Percentiles rank a stretch among this genome's conserved stretches.
phyloP scores from a whole-genome alignment of 2,888 invertebrate species.

The Lasioglossum marginatum region DNA sequence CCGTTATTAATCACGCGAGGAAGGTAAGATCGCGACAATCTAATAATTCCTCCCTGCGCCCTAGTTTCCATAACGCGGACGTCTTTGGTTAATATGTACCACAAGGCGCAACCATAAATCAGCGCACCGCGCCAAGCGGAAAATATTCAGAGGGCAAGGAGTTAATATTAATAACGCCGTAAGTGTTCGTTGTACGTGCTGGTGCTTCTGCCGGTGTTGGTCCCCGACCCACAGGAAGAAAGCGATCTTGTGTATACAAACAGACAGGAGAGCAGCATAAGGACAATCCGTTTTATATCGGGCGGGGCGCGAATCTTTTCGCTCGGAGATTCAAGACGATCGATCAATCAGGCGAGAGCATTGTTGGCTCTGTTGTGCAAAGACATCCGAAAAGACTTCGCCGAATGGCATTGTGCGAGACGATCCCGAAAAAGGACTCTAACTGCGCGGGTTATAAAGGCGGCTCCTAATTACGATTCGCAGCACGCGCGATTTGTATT shows the following conservation, averaged over 20 bases:
- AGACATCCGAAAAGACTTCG: background rate
- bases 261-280: background rate
- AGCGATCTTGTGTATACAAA: background rate
- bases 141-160: background rate
- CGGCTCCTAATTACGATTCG: slow-evolving; percentile 57
- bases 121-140: background rate
- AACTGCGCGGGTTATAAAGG: background rate
- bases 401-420: slow-evolving; percentile 30
- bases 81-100: slow-evolving; percentile 1
- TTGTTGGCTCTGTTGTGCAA: slow-evolving; percentile 7
- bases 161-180: slow-evolving; percentile 14
- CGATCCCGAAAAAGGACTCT: slow-evolving; percentile 12
- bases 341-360: slow-evolving; percentile 28
- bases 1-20: background rate
- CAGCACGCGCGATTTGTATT: slow-evolving; percentile 51
- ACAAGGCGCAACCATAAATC: slow-evolving; percentile 15
- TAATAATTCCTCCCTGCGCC: background rate
- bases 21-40: no score
- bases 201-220: background rate
- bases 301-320: slow-evolving; percentile 15
- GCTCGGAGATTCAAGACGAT: slow-evolving; percentile 29
- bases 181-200: background rate
- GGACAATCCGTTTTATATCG: slow-evolving; percentile 12
- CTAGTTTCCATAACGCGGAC: background rate
- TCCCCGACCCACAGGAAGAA: slow-evolving; percentile 1